Base-by-base conservation (phyloP, 1,140 invertebrate species). In the Atta texana region DNA sequence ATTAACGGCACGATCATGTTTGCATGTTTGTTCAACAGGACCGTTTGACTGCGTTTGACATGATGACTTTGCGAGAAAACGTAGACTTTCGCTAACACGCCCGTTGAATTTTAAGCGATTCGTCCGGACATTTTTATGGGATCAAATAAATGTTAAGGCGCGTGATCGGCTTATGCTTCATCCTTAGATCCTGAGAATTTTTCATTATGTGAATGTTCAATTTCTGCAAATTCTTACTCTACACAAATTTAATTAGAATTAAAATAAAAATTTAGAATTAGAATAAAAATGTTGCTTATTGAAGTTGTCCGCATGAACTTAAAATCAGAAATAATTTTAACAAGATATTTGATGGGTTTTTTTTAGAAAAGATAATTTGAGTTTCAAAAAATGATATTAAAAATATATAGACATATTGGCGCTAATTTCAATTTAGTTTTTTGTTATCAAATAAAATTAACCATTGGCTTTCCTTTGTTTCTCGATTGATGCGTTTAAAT, bases 1-100 rank as follows among this genome's bases (percentile, higher is more conserved):
- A 71, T 82, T 87, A 71, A 14, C 66, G 18, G 12, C 10, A n/a
- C 24, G 44, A 69, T 75, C 7, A 21, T 71, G 7, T 85, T 51
- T 77, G 24, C 2, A 31, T 72, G 14, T 82, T 81, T 86, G 77
- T 51, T 82, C 16, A 81, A 18, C 49, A 53, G 24, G 49, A n/a
- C 7, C 59, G n/a, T 63, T 87, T 72, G 57, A 75, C 21, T 87
- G 51, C 53, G 49, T 87, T 87, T 84, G 78, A 87, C 85, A 59
- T 51, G 53, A 78, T 71, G 76, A 10, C 49, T 51, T 49, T 24
- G 21, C 28, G 68, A 87, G 55, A 84, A 87, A 74, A 84, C 24
- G 16, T 18, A 18, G 55, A 87, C 86, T 87, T 87, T 87, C 86
- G 86, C 80, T 87, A 57, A 75, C 34, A 74, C 78, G 24, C 18